A percentile compares a stretch with the other conserved stretches of the same genome.
These are phyloP conservation scores for Benitochromis conjunctus DNA, from an alignment of 2,113 vertebrate species.

Conservation along the genomic window DNA sequence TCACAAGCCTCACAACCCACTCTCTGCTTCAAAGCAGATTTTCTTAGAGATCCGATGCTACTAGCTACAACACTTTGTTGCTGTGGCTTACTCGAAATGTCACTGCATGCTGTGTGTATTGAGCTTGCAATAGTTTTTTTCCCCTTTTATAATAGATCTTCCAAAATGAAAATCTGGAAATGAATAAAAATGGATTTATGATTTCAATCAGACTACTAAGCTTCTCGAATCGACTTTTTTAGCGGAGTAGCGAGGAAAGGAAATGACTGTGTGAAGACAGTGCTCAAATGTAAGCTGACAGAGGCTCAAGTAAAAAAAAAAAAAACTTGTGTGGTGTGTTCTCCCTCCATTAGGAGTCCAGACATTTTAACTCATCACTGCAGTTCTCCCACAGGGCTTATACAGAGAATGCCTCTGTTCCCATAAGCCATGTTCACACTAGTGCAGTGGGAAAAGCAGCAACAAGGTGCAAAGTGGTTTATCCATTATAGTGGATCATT, in stretches of 20 bases:
- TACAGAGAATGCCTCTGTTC: constrained; percentile 35
- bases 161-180: constrained; percentile 47
- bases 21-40: background rate
- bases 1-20: background rate
- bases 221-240: constrained; percentile 27
- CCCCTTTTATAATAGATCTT: constrained; percentile 15
- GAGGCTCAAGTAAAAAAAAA: background rate
- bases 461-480: constrained; percentile 69
- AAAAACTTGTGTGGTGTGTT: constrained; percentile 11
- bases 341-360: constrained; percentile 51
- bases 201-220: constrained; percentile 44
- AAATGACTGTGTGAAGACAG: constrained; percentile 15
- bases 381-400: constrained; percentile 21
- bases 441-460: constrained; percentile 35
- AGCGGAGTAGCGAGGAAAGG: background rate
- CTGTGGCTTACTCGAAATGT: constrained; percentile 21
- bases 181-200: constrained; percentile 49
- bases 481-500: constrained; percentile 46
- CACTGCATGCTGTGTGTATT: background rate
- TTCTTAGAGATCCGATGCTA: background rate
- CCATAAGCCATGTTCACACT: constrained; percentile 50
- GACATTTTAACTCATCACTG: constrained; percentile 57
- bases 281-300: constrained; percentile 24
- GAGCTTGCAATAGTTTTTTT: background rate
- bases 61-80: background rate